Evolutionary conservation across 2,797 vertebrate species (phyloP).

Genomic region (Sciaenops ocellatus): DNA sequence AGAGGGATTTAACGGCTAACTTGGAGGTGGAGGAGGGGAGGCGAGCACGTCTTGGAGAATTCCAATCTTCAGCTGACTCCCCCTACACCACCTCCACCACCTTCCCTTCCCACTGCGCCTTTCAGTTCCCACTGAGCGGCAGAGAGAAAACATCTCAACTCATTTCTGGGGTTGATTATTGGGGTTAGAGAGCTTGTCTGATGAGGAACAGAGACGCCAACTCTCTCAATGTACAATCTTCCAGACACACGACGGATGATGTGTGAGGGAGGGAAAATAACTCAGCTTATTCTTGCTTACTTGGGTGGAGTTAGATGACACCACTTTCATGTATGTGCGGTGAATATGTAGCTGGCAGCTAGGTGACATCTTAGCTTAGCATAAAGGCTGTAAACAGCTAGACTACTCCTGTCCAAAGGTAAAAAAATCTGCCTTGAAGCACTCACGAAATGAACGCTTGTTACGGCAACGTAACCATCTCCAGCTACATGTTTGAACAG

Average conservation of each 20-base stretch:
- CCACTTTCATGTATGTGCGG: neutral
- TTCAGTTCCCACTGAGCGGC: constrained; percentile 65
- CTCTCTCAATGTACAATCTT: constrained; percentile 49
- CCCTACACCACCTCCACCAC: neutral
- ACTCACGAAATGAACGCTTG: neutral
- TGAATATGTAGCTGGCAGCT: neutral
- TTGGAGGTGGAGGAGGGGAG: constrained; percentile 68
- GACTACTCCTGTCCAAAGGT: neutral
- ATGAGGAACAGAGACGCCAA: constrained; percentile 69
- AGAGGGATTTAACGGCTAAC: constrained; percentile 81
- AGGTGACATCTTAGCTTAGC: no score
- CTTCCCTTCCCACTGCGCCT: constrained; percentile 49
- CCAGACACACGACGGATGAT: constrained; percentile 49
- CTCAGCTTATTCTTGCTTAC: no score
- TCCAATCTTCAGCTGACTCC: constrained; percentile 62
- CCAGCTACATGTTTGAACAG: no score
- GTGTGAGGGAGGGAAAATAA: constrained; percentile 4
- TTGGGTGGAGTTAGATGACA: neutral
- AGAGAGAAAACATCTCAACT: constrained; percentile 64
- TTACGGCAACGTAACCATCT: no score
- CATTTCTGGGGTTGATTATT: constrained; percentile 66
- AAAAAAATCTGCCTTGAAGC: neutral
- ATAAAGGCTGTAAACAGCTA: neutral
- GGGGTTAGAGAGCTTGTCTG: constrained; percentile 69
- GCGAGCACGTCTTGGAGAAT: constrained; percentile 66